These are phyloP conservation scores for Venturia canescens DNA, from an alignment of 1,140 invertebrate species.

Conservation along the genomic window DNA sequence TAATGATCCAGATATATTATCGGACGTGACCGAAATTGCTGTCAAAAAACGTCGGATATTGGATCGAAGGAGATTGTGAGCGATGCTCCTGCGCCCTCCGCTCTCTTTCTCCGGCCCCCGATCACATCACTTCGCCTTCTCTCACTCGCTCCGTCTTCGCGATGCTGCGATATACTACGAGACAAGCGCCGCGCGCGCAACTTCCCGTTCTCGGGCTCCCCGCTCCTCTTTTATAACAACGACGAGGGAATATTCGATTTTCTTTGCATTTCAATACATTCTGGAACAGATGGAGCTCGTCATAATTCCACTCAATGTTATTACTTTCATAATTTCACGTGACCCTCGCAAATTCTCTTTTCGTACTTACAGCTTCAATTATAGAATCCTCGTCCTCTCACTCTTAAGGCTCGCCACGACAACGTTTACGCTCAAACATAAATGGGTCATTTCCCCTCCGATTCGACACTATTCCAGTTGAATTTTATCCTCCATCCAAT, in stretches of 20 bases:
- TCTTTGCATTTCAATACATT: background rate
- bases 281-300: background rate
- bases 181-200: background rate
- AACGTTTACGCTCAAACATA: too few species aligned
- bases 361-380: too few species aligned
- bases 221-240: background rate
- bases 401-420: too few species aligned
- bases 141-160: conserved; percentile 25
- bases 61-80: conserved; percentile 77
- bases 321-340: background rate
- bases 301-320: background rate
- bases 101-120: conserved; percentile 34
- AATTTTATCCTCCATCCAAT: too few species aligned
- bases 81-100: conserved; percentile 66
- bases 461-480: too few species aligned
- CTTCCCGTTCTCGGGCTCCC: background rate
- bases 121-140: conserved; percentile 25
- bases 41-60: conserved; percentile 79
- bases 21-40: conserved; percentile 79
- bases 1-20: conserved; percentile 79
- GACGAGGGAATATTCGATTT: conserved; percentile 7
- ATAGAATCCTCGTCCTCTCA: too few species aligned
- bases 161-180: background rate
- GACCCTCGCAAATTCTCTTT: too few species aligned
- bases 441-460: too few species aligned